phyloP scores from a whole-genome alignment of 1,140 invertebrate genomes.

The Melanaphis sacchari region DNA sequence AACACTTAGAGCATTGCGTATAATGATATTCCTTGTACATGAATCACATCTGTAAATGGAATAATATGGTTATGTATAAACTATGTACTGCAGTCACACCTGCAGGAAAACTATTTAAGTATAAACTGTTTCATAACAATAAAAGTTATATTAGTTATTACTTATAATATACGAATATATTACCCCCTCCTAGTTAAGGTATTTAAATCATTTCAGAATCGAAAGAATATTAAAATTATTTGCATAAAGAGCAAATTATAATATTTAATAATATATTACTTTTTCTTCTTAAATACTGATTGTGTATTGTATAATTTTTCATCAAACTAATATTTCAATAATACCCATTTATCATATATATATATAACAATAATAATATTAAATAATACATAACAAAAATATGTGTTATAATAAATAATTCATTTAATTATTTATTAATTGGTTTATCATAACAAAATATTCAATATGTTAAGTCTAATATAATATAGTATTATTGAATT shows the following conservation, averaged over 20 bases:
- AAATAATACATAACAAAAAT: background rate
- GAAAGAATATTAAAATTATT: too few species aligned
- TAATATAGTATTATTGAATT: too few species aligned
- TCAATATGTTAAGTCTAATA: too few species aligned
- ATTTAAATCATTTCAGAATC: too few species aligned
- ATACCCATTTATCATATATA: background rate
- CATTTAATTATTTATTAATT: too few species aligned
- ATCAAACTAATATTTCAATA: background rate
- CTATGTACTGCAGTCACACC: conserved; percentile 25
- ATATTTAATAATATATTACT: too few species aligned
- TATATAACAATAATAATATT: background rate
- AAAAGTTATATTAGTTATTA: background rate
- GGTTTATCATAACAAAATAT: too few species aligned
- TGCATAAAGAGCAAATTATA: too few species aligned
- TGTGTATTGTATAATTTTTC: too few species aligned
- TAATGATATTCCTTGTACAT: conserved; percentile 40
- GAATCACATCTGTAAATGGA: conserved; percentile 37
- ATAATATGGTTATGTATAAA: background rate
- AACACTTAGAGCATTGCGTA: conserved; percentile 38
- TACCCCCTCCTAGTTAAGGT: too few species aligned
- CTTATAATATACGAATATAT: background rate
- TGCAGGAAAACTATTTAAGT: conserved; percentile 31
- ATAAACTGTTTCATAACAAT: background rate
- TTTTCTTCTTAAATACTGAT: too few species aligned
- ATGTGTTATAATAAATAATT: background rate